Conservation (phyloP, 2,113 vertebrate species). For the Actinemys pallida region DNA sequence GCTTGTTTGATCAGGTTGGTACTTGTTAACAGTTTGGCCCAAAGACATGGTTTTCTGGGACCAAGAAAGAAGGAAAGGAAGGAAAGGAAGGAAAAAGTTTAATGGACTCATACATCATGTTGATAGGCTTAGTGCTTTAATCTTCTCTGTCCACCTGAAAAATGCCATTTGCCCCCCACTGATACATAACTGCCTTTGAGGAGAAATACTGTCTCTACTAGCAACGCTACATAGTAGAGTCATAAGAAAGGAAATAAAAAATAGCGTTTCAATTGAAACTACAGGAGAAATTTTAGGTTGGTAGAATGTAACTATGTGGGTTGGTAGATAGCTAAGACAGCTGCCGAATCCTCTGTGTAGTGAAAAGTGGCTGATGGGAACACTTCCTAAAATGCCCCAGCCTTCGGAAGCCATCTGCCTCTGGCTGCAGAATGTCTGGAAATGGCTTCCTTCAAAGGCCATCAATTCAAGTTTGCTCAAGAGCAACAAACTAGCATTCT, state of each 20-base stretch:
- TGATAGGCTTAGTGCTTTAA: not conserved
- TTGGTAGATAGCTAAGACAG: slow-evolving; percentile 16
- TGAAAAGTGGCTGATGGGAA: slow-evolving; percentile 9
- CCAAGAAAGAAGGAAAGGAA: slow-evolving; percentile 27
- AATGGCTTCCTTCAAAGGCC: not conserved
- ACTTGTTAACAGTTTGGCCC: slow-evolving; percentile 4
- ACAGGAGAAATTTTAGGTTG: slow-evolving; percentile 8
- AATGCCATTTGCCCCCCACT: not conserved
- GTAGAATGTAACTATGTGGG: not conserved
- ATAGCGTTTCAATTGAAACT: not conserved
- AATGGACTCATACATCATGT: not conserved
- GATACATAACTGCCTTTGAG: not conserved
- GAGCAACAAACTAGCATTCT: not conserved
- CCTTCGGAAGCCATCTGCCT: not conserved
- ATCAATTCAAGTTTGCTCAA: not conserved
- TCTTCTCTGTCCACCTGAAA: not conserved
- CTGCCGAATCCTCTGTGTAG: not conserved
- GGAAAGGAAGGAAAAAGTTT: not conserved
- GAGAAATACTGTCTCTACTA: not conserved
- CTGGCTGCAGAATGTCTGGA: not conserved
- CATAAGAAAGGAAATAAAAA: not conserved
- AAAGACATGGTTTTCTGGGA: not conserved
- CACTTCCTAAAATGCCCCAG: not conserved
- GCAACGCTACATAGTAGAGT: not conserved
- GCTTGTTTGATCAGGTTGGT: not conserved